Evolutionary conservation across 2,888 invertebrate species (phyloP).

Genomic region (Lymantria monacha): DNA sequence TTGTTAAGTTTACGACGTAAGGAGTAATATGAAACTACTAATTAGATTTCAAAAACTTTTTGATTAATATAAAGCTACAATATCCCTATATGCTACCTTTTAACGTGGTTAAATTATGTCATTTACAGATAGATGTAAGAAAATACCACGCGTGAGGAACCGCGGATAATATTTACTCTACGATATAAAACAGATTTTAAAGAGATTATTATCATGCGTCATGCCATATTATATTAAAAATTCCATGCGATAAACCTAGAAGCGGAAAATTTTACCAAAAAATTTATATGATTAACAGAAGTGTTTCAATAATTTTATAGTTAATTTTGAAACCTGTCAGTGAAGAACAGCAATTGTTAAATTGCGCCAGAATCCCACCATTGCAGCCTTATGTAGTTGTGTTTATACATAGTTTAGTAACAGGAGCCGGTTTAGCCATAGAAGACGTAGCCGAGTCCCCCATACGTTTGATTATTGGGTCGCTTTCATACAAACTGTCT

Average conservation of each 20-base stretch:
- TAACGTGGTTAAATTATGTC: no score
- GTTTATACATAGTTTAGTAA: constrained; percentile 21
- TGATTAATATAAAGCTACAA: no score
- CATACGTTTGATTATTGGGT: neutral
- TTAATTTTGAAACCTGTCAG: neutral
- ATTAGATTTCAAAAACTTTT: no score
- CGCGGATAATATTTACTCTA: no score
- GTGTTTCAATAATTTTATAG: neutral
- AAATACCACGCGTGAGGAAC: no score
- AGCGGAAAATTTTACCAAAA: constrained; percentile 2
- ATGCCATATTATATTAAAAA: constrained; percentile 16
- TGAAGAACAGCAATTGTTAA: constrained; percentile 16
- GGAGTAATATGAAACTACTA: no score
- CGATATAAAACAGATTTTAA: no score
- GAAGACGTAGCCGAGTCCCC: neutral
- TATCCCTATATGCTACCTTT: no score
- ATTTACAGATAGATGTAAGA: no score
- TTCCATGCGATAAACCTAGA: constrained; percentile 6
- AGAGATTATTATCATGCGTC: no score
- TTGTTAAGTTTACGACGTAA: no score
- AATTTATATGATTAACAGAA: neutral
- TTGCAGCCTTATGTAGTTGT: constrained; percentile 8
- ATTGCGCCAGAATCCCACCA: constrained; percentile 20
- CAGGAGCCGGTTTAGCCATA: constrained; percentile 14
- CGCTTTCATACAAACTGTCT: neutral